These are phyloP conservation scores for Sigmodon hispidus DNA, from an alignment of 2,113 vertebrate genomes.

Conservation along the genomic window DNA sequence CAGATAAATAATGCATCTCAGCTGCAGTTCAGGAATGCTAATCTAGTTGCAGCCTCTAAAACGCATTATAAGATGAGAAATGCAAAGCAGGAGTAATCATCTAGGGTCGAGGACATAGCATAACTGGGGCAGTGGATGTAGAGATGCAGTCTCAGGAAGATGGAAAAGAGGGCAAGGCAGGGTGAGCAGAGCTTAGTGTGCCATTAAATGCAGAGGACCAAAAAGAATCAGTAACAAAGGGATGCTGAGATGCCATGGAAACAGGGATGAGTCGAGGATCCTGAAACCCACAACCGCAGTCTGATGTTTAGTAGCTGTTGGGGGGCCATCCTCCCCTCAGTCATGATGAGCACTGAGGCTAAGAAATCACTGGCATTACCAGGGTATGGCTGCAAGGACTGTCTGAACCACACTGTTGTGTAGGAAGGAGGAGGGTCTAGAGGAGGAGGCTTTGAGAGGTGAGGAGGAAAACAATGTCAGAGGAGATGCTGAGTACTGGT, in stretches of 20 bases:
- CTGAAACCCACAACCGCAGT: neutral
- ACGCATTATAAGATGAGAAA: neutral
- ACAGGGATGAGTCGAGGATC: neutral
- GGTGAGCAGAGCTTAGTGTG: neutral
- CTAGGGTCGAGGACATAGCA: neutral
- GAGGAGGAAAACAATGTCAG: neutral
- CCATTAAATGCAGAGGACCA: neutral
- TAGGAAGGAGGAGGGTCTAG: neutral
- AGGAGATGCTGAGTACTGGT: neutral
- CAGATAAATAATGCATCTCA: neutral
- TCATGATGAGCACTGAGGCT: neutral
- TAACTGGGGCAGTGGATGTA: neutral
- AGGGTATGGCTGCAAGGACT: neutral
- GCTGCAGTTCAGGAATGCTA: constrained; percentile 18
- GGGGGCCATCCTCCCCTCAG: neutral
- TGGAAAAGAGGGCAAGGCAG: neutral
- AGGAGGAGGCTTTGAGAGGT: neutral
- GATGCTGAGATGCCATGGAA: neutral
- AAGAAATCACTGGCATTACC: neutral
- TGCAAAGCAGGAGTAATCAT: neutral
- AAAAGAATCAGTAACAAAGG: neutral
- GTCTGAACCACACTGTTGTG: neutral
- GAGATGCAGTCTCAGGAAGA: neutral
- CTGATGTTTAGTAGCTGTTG: neutral
- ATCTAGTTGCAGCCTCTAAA: neutral